These are phyloP conservation scores for Calliphora vicina DNA, from an alignment of 1,140 invertebrate species.

Conservation along the genomic window DNA sequence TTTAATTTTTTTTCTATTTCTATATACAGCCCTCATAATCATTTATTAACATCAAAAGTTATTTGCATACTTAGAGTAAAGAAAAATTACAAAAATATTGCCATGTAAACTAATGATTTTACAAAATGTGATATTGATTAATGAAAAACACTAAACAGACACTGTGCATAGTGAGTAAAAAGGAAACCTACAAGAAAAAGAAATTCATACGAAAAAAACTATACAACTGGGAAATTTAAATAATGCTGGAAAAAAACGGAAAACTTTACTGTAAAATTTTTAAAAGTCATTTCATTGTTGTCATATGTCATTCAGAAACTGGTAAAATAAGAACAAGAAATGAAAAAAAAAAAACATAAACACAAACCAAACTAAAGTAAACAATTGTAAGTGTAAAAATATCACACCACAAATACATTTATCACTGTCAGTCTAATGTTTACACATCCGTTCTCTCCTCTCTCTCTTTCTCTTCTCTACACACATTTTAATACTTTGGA, in stretches of 20 bases:
- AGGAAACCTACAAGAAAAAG: not conserved
- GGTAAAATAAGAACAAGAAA: too few species aligned
- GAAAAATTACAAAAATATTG: not conserved
- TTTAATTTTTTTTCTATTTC: too few species aligned
- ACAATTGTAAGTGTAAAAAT: not conserved
- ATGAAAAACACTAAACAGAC: not conserved
- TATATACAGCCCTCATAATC: too few species aligned
- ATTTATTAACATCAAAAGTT: too few species aligned
- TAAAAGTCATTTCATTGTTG: not conserved
- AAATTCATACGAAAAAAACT: not conserved
- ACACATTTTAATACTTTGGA: not conserved
- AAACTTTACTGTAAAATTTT: not conserved
- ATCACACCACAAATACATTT: not conserved
- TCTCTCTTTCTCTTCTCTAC: not conserved
- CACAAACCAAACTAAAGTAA: not conserved
- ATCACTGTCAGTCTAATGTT: not conserved
- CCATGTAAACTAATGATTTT: not conserved
- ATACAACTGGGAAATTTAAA: not conserved
- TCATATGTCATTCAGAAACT: not conserved
- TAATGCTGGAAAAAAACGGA: not conserved
- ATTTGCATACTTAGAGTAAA: too few species aligned
- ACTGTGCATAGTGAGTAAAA: not conserved
- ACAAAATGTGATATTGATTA: not conserved
- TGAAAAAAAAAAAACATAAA: not conserved
- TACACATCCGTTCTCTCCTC: not conserved